A percentile compares a stretch with the other conserved stretches of the same genome.
Conservation (phyloP, 2,113 vertebrate genomes). For the Illadopsis cleaveri region DNA sequence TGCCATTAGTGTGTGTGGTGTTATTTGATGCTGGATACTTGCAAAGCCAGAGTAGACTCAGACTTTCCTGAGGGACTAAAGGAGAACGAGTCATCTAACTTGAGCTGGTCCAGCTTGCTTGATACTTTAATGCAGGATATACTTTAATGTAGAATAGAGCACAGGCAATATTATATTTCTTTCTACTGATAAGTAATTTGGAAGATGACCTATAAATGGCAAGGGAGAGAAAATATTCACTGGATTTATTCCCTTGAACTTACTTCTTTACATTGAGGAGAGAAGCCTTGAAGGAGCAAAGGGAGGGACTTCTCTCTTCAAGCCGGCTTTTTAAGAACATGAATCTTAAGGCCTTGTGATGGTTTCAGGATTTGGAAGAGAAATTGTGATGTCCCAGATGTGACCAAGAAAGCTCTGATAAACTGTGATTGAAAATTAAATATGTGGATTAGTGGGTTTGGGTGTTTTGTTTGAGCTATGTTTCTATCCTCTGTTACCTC, state of each 20-base stretch:
- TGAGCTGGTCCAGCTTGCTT: neutral
- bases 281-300: neutral
- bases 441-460: neutral
- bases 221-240: neutral
- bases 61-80: neutral
- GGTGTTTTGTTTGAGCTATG: neutral
- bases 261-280: neutral
- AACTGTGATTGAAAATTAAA: neutral
- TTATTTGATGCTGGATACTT: neutral
- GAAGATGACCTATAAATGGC: neutral
- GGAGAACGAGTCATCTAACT: neutral
- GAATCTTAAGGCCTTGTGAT: neutral
- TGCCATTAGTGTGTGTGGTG: neutral
- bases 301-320: neutral
- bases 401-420: neutral
- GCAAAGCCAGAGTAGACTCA: neutral
- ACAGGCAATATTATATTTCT: neutral
- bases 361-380: neutral
- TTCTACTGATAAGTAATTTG: neutral
- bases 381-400: neutral
- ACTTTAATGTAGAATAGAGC: neutral
- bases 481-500: neutral
- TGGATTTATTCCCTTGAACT: neutral
- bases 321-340: neutral
- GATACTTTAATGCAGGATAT: neutral